Evolutionary conservation across 2,888 invertebrate species (phyloP).

Genomic region (Gortyna flavago): DNA sequence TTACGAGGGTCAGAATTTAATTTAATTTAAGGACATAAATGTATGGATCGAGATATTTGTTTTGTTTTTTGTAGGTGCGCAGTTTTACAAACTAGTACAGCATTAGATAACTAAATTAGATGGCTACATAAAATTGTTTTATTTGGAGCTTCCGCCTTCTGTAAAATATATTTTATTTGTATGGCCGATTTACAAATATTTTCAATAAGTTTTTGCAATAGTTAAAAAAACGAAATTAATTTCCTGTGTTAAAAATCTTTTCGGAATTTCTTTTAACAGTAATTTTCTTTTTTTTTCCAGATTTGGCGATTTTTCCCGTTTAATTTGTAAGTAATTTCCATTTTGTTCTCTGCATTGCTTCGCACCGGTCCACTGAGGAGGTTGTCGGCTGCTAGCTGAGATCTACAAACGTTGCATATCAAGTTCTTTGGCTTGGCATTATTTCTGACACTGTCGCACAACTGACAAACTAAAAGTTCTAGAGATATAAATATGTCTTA

Average conservation of each 20-base stretch:
- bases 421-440: neutral
- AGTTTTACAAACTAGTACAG: neutral
- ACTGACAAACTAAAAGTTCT: neutral
- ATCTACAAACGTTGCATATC: neutral
- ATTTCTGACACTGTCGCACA: neutral
- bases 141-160: slow-evolving; percentile 12
- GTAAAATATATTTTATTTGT: neutral
- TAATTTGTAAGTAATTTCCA: slow-evolving; percentile 40
- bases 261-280: neutral
- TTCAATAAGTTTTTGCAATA: neutral
- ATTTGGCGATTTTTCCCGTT: slow-evolving; percentile 26
- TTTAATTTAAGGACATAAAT: slow-evolving; percentile 43
- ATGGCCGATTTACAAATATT: neutral
- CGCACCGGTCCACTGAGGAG: neutral
- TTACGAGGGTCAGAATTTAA: slow-evolving; percentile 5
- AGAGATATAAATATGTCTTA: too few species aligned
- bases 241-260: neutral
- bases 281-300: slow-evolving; percentile 23
- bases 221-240: too few species aligned
- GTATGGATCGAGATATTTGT: slow-evolving; percentile 25
- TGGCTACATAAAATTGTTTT: neutral
- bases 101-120: neutral
- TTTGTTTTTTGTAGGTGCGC: slow-evolving; percentile 12
- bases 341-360: neutral
- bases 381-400: neutral